These are phyloP conservation scores for Erebia ligea DNA, from an alignment of 2,888 invertebrate species.

Conservation along the genomic window DNA sequence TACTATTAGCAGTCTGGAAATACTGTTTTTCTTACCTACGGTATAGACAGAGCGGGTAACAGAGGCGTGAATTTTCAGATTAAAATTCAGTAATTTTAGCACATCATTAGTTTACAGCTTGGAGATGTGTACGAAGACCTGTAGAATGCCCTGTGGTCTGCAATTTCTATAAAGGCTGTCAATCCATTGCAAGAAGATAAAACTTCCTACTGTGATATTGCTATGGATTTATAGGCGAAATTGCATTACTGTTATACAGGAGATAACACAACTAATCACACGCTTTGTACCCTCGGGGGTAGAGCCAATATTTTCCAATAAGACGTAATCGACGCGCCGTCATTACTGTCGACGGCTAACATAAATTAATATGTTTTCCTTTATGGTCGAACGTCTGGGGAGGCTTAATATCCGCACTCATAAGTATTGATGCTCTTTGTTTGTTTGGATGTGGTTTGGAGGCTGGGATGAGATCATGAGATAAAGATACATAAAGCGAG, in stretches of 20 bases:
- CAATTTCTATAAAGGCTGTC: no score
- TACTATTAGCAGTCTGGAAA: no score
- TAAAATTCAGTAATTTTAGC: no score
- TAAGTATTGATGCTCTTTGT: slow-evolving; percentile 44
- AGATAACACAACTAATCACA: slow-evolving; percentile 42
- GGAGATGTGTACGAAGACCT: no score
- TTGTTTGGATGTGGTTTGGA: slow-evolving; percentile 24
- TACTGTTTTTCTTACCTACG: no score
- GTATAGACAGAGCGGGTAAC: no score
- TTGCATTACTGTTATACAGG: slow-evolving; percentile 18
- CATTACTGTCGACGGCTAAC: slow-evolving; percentile 77
- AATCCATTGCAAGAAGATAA: no score
- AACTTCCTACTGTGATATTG: no score
- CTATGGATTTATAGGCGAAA: not conserved
- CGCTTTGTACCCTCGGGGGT: slow-evolving; percentile 33
- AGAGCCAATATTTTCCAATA: slow-evolving; percentile 76
- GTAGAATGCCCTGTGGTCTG: no score
- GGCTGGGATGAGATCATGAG: slow-evolving; percentile 25
- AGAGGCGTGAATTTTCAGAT: no score
- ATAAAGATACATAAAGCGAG: no score
- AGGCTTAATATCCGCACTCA: slow-evolving; percentile 43
- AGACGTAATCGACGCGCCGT: slow-evolving; percentile 70
- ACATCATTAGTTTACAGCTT: no score
- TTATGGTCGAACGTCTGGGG: slow-evolving; percentile 44
- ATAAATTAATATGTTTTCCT: slow-evolving; percentile 73